phyloP scores from a whole-genome alignment of 2,797 vertebrate genomes.

The Falco concolor region DNA sequence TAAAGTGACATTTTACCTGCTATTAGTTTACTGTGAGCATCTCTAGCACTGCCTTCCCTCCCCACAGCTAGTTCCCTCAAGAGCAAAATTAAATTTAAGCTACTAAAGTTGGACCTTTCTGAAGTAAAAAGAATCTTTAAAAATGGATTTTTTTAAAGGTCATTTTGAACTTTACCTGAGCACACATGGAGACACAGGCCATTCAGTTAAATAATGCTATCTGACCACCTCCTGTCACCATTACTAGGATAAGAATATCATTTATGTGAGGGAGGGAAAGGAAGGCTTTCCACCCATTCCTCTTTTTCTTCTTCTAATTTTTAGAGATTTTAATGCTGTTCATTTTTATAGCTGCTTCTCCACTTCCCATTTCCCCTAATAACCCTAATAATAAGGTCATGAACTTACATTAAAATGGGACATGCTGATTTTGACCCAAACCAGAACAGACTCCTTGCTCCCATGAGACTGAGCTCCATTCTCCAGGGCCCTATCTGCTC shows the following conservation, averaged over 20 bases:
- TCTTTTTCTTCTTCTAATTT: background rate
- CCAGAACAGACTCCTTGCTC: background rate
- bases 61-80: conserved; percentile 28
- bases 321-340: background rate
- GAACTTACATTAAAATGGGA: background rate
- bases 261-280: background rate
- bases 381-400: background rate
- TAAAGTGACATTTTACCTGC: conserved; percentile 59
- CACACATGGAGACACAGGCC: conserved; percentile 8
- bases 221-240: conserved; percentile 60
- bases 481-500: background rate
- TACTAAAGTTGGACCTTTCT: conserved; percentile 62
- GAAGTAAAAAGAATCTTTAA: conserved; percentile 70
- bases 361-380: background rate
- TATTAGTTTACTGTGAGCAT: conserved; percentile 50
- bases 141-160: conserved; percentile 74
- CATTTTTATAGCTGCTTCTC: background rate
- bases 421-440: background rate
- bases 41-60: background rate
- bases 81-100: conserved; percentile 69
- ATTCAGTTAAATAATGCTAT: conserved; percentile 65
- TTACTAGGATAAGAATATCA: conserved; percentile 49
- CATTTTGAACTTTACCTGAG: conserved; percentile 69
- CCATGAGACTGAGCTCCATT: background rate
- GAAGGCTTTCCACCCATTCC: background rate